These are phyloP conservation scores for Charanyca ferruginea DNA, from an alignment of 2,888 invertebrate genomes.

Conservation along the genomic window DNA sequence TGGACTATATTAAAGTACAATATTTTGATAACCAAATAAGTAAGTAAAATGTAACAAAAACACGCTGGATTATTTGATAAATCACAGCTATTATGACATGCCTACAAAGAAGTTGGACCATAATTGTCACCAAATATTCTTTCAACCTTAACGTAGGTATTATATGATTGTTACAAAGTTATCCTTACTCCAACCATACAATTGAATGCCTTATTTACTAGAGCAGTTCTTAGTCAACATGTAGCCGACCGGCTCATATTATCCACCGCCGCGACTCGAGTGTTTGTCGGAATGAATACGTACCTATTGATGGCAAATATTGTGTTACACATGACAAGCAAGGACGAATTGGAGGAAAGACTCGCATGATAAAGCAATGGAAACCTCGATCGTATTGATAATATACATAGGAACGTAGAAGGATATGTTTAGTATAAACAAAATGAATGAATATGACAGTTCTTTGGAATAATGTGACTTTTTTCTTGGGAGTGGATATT, in stretches of 20 bases:
- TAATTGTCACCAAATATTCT: conserved; percentile 30
- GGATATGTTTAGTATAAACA: background rate
- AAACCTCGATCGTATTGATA: conserved; percentile 19
- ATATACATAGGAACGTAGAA: background rate
- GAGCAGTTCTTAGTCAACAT: conserved; percentile 56
- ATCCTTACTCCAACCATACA: conserved; percentile 45
- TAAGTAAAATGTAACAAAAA: background rate
- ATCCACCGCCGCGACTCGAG: conserved; percentile 38
- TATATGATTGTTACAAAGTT: conserved; percentile 40
- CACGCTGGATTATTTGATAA: background rate
- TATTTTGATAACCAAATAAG: background rate
- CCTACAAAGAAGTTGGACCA: conserved; percentile 6
- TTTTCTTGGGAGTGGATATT: background rate
- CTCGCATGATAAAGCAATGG: conserved; percentile 10
- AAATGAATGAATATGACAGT: conserved; percentile 8
- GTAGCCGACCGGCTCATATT: conserved; percentile 46
- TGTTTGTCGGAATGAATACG: conserved; percentile 61
- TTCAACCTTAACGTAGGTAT: conserved; percentile 21
- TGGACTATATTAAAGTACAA: background rate
- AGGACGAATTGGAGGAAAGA: conserved; percentile 28
- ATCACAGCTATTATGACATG: background rate
- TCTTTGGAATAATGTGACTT: background rate
- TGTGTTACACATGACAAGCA: conserved; percentile 42
- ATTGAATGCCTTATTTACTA: conserved; percentile 51
- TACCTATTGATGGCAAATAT: conserved; percentile 56